phyloP scores from a whole-genome alignment of 2,888 invertebrate genomes.

The Dorcus parallelipipedus region DNA sequence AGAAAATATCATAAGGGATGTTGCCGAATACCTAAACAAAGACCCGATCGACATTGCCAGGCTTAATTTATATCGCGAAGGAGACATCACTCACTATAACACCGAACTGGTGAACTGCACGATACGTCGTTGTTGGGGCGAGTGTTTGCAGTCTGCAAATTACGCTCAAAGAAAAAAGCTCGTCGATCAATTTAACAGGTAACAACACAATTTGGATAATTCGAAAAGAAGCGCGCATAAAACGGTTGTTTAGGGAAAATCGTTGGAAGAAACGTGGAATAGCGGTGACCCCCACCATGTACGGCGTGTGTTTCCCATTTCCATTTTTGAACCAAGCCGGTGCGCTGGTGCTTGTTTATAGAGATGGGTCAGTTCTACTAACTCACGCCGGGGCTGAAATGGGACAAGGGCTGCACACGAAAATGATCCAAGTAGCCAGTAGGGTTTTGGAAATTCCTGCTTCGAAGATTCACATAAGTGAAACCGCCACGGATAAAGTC shows the following conservation, averaged over 20 bases:
- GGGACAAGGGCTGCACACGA: conserved; percentile 95
- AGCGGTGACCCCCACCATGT: conserved; percentile 77
- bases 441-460: conserved; percentile 66
- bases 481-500: conserved; percentile 86
- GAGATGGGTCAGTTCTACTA: conserved; percentile 83
- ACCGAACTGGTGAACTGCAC: conserved; percentile 73
- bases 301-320: conserved; percentile 70
- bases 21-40: conserved; percentile 67
- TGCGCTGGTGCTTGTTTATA: conserved; percentile 82
- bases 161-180: conserved; percentile 57
- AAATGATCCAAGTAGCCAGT: conserved; percentile 90
- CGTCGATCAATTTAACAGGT: conserved; percentile 71
- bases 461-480: conserved; percentile 74
- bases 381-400: conserved; percentile 95
- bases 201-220: conserved; percentile 16
- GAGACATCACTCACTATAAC: conserved; percentile 73
- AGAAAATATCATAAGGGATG: conserved; percentile 73
- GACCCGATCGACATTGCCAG: conserved; percentile 62
- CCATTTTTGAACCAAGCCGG: conserved; percentile 80
- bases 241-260: conserved; percentile 56
- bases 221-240: neutral
- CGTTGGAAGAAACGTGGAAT: conserved; percentile 87
- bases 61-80: conserved; percentile 78
- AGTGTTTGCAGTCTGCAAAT: conserved; percentile 68
- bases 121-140: conserved; percentile 66